Base-by-base conservation (phyloP, 2,797 vertebrate genomes). In the Enoplosus armatus region DNA sequence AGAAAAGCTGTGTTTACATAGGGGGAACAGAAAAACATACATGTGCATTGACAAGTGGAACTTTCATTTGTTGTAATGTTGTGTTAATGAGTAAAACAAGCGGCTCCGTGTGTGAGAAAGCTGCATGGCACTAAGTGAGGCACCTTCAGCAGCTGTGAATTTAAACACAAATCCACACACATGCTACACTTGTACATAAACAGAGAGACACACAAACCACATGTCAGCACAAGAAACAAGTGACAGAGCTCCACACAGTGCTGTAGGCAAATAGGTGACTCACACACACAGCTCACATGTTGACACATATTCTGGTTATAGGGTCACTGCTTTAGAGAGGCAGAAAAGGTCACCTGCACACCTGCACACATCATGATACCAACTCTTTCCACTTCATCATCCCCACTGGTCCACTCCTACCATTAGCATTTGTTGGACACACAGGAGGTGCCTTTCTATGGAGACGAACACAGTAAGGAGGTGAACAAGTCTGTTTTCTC, bases 21-120 rank as follows among this genome's bases (percentile, higher is more conserved):
- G 65, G 69, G 27, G 77, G 65, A 22, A 74, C 61, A 81, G 78
- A 72, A 77, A 88, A 91, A 86, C 85, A 85, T 75, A 87, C 79
- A 89, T 75, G 58, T 33, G 53, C 67, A 85, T 3, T 83, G 80
- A 90, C 80, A 89, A 87, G 87, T 76, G 72, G 64, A 62, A 88
- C 85, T 87, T 88, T 77, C 82, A 86, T 82, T 68, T 85, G 84
- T 56, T 14, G 43, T 72, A 76, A 85, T 79, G 82, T 84, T 87
- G 83, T 89, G 80, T 85, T 82, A 85, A 84, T 84, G 80, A 84
- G 60, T 85, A 70, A 87, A 90, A 87, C 74, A 88, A 87, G 66
- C 55, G 3, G n/a, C 53, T 33, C 43, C 2, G 8, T 82, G 78
- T 85, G 72, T 26, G 74, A 33, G 84, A 90, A 79, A 56, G 65